Percentiles rank a stretch among this genome's conserved stretches.
These are phyloP conservation scores for Strigamia transsilvanica DNA, from an alignment of 2,888 invertebrate species.

Conservation along the genomic window DNA sequence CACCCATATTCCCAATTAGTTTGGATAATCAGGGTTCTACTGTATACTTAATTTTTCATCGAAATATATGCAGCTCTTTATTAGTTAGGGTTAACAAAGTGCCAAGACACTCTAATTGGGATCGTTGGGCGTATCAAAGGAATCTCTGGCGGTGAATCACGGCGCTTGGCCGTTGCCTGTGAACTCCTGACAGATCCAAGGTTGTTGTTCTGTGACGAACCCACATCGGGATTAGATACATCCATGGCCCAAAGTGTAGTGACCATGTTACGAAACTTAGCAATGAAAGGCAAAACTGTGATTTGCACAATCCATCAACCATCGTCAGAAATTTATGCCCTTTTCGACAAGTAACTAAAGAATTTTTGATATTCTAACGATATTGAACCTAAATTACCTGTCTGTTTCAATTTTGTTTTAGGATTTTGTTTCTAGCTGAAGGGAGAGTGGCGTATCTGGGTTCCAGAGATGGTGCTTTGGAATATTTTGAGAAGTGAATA, in stretches of 20 bases:
- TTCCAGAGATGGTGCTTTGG: slow-evolving; percentile 77
- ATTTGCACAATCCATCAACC: slow-evolving; percentile 96
- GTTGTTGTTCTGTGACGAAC: slow-evolving; percentile 95
- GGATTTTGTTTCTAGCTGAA: slow-evolving; percentile 86
- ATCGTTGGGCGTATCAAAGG: slow-evolving; percentile 86
- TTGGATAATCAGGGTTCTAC: too few relatives aligned
- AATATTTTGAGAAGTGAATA: slow-evolving; percentile 81
- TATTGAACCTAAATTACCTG: too few relatives aligned
- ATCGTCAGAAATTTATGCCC: slow-evolving; percentile 83
- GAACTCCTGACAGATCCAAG: slow-evolving; percentile 95
- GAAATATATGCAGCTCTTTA: not conserved
- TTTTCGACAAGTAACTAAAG: slow-evolving; percentile 77
- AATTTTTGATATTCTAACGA: too few relatives aligned
- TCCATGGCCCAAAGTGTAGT: slow-evolving; percentile 96
- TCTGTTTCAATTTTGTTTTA: not conserved
- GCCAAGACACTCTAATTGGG: slow-evolving; percentile 90
- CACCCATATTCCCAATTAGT: too few relatives aligned
- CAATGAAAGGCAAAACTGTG: slow-evolving; percentile 80
- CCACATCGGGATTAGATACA: slow-evolving; percentile 94
- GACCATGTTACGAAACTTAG: slow-evolving; percentile 70
- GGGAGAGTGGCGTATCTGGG: slow-evolving; percentile 86
- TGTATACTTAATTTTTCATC: not conserved
- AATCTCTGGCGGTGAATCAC: slow-evolving; percentile 95
- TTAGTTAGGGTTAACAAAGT: slow-evolving; percentile 84
- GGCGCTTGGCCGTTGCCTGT: slow-evolving; percentile 93